These are phyloP conservation scores for Polypedilum pembai DNA, from an alignment of 1,140 invertebrate species.

Conservation along the genomic window DNA sequence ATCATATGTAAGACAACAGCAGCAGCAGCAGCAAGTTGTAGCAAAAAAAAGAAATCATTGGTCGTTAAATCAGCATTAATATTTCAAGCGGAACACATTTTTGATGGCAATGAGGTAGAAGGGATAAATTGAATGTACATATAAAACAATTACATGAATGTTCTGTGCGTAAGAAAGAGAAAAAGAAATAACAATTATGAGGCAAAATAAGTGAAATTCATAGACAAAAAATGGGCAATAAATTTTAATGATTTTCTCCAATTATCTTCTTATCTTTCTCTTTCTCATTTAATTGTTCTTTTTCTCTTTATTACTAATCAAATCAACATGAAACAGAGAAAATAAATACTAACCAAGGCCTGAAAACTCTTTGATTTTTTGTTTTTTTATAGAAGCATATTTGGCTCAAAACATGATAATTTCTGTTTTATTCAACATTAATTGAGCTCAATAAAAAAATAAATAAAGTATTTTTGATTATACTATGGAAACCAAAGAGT, in stretches of 20 bases:
- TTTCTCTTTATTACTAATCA: background rate
- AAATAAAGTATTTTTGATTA: too few relatives aligned
- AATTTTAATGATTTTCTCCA: constrained; percentile 27
- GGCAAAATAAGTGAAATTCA: background rate
- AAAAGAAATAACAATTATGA: background rate
- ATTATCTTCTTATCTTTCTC: constrained; percentile 14
- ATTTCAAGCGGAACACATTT: constrained; percentile 4
- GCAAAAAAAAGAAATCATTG: background rate
- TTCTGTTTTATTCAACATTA: too few relatives aligned
- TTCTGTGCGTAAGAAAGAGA: background rate
- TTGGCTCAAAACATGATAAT: too few relatives aligned
- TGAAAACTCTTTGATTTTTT: too few relatives aligned
- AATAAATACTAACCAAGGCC: too few relatives aligned
- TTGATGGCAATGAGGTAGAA: background rate
- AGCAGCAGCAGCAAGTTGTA: too few relatives aligned
- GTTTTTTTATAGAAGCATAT: too few relatives aligned
- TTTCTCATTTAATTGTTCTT: background rate
- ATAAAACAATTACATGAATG: constrained; percentile 3
- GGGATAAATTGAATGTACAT: background rate
- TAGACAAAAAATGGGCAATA: background rate
- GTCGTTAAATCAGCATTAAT: constrained; percentile 18
- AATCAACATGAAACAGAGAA: too few relatives aligned
- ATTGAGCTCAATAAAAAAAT: too few relatives aligned
- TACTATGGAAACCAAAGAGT: too few relatives aligned
- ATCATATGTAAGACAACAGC: too few relatives aligned